These are phyloP conservation scores for Muscina levida DNA, from an alignment of 2,888 invertebrate genomes.

Conservation along the genomic window DNA sequence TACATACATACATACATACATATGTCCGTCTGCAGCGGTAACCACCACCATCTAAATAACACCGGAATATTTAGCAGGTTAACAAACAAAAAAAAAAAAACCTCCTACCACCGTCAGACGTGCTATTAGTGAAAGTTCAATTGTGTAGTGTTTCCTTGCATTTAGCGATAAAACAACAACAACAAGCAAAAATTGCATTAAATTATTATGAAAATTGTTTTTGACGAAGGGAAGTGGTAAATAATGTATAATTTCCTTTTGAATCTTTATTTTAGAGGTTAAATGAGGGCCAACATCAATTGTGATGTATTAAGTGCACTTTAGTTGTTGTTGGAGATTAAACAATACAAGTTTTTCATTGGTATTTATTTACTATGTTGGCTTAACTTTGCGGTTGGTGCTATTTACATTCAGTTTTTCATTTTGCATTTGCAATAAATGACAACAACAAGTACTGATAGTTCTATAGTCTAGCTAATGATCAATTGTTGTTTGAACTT, in stretches of 20 bases:
- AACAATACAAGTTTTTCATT: too few species aligned
- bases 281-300: background rate
- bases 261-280: background rate
- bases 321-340: too few species aligned
- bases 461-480: too few species aligned
- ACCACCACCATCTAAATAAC: background rate
- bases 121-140: slow-evolving; percentile 59
- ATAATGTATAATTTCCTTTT: slow-evolving; percentile 2
- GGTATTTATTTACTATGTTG: too few species aligned
- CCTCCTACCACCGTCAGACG: slow-evolving; percentile 59
- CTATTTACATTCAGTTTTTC: too few species aligned
- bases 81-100: too few species aligned
- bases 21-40: background rate
- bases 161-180: slow-evolving; percentile 44
- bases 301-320: too few species aligned
- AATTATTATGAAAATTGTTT: slow-evolving; percentile 53
- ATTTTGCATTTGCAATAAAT: too few species aligned
- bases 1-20: background rate
- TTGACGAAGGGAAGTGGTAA: slow-evolving; percentile 50
- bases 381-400: too few species aligned
- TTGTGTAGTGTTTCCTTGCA: slow-evolving; percentile 8
- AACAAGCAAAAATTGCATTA: slow-evolving; percentile 50
- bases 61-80: slow-evolving; percentile 45
- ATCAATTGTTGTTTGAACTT: too few species aligned
- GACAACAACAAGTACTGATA: too few species aligned